Percentiles rank a stretch among this genome's conserved stretches.
Conservation (phyloP, 2,888 invertebrate species). For the Chromoteleia sp. region DNA sequence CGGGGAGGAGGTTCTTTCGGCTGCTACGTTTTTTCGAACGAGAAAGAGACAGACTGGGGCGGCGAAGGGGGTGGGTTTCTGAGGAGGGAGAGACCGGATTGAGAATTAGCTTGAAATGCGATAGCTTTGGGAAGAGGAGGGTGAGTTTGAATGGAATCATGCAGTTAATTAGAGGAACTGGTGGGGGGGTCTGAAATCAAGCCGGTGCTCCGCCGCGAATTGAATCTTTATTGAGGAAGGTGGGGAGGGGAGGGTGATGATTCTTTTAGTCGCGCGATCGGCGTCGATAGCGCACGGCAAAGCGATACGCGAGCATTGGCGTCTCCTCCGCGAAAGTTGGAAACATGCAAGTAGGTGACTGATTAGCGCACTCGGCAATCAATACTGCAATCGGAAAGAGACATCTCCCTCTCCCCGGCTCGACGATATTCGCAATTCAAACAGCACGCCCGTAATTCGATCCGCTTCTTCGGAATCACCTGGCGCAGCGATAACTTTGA, state of each 20-base stretch:
- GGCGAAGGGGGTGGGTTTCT: background rate
- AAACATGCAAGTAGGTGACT: slow-evolving; percentile 40
- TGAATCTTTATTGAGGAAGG: slow-evolving; percentile 34
- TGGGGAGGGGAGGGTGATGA: background rate
- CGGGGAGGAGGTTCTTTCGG: slow-evolving; percentile 51
- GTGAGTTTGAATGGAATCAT: slow-evolving; percentile 60
- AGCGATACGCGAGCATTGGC: slow-evolving; percentile 47
- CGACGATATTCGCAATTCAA: slow-evolving; percentile 19
- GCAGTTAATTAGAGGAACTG: slow-evolving; percentile 59
- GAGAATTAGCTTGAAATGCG: slow-evolving; percentile 65
- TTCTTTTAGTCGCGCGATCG: slow-evolving; percentile 12
- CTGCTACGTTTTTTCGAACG: background rate
- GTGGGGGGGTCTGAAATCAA: slow-evolving; percentile 42
- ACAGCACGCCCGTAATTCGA: slow-evolving; percentile 32
- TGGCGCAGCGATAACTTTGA: slow-evolving; percentile 59
- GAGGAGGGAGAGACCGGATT: slow-evolving; percentile 15
- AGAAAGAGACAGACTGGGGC: background rate
- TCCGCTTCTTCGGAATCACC: slow-evolving; percentile 53
- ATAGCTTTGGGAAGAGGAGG: slow-evolving; percentile 64
- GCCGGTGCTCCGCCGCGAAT: slow-evolving; percentile 34
- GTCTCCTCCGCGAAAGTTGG: slow-evolving; percentile 14
- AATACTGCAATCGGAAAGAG: slow-evolving; percentile 50
- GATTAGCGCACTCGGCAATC: slow-evolving; percentile 51
- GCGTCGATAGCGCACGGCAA: slow-evolving; percentile 18
- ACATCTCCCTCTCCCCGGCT: slow-evolving; percentile 29